phyloP scores from a whole-genome alignment of 1,140 invertebrate species.

The Drosophila orosa region DNA sequence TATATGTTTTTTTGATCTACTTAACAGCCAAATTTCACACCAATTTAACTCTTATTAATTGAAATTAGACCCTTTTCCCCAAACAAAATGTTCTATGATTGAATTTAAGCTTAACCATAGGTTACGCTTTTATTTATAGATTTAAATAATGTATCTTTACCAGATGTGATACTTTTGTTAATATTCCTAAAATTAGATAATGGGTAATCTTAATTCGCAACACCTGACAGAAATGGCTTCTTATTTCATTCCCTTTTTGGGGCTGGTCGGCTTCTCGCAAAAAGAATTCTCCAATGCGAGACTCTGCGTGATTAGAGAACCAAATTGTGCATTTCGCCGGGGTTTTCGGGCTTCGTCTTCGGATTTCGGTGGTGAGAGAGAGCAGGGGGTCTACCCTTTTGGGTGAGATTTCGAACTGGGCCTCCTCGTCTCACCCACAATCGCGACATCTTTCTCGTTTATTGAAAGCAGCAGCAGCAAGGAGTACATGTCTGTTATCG shows the following conservation, averaged over 20 bases:
- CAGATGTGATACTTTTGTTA: background rate
- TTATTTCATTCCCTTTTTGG: constrained; percentile 16
- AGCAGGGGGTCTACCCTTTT: background rate
- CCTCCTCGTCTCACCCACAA: constrained; percentile 50
- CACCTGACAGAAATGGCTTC: background rate
- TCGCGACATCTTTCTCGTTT: constrained; percentile 36
- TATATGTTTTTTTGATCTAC: background rate
- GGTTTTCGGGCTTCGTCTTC: constrained; percentile 23
- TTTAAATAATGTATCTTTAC: background rate
- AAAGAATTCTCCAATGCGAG: constrained; percentile 72
- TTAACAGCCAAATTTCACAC: background rate
- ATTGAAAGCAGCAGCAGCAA: constrained; percentile 38
- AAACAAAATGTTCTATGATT: background rate
- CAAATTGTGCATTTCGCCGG: constrained; percentile 71
- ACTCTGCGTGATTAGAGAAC: constrained; percentile 78
- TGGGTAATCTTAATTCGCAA: background rate
- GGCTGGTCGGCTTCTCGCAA: constrained; percentile 14
- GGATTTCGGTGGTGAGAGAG: background rate
- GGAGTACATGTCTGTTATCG: constrained; percentile 74
- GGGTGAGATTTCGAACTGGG: constrained; percentile 47
- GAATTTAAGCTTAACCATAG: no score
- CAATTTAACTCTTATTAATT: background rate
- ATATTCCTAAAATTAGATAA: background rate
- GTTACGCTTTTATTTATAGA: background rate
- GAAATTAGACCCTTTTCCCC: background rate